A percentile compares a stretch with the other conserved stretches of the same genome.
phyloP scores from a whole-genome alignment of 2,113 vertebrate species.

The Coracopsis vasa region DNA sequence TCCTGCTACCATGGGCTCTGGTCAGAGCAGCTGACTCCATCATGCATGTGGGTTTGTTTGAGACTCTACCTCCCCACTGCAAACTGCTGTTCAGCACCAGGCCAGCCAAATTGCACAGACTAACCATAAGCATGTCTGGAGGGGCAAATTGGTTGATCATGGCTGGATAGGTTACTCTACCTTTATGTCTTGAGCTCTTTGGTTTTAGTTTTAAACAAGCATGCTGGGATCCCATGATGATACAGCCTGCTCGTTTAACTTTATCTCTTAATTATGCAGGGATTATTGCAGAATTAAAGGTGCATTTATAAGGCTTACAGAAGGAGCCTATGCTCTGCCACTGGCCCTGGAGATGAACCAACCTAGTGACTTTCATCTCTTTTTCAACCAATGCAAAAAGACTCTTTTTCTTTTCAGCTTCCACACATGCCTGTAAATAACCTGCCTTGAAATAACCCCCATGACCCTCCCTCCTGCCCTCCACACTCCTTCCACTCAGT shows the following conservation, averaged over 20 bases:
- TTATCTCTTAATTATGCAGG: not conserved
- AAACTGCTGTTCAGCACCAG: fast-evolving
- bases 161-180: not conserved
- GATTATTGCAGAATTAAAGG: not conserved
- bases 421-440: not conserved
- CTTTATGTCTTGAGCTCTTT: not conserved
- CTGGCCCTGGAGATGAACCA: not conserved
- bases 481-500: not conserved
- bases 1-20: not conserved
- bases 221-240: not conserved
- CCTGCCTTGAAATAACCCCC: not conserved
- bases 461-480: not conserved
- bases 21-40: not conserved
- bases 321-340: not conserved
- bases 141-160: not conserved
- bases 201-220: not conserved
- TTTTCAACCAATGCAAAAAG: not conserved
- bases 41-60: not conserved
- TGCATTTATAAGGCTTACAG: not conserved
- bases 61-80: not conserved
- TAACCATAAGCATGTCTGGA: fast-evolving
- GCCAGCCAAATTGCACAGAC: not conserved
- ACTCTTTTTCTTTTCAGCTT: not conserved
- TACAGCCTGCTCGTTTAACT: not conserved
- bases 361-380: not conserved